Conservation (phyloP, 1,140 invertebrate species). For the Onthophagus taurus region DNA sequence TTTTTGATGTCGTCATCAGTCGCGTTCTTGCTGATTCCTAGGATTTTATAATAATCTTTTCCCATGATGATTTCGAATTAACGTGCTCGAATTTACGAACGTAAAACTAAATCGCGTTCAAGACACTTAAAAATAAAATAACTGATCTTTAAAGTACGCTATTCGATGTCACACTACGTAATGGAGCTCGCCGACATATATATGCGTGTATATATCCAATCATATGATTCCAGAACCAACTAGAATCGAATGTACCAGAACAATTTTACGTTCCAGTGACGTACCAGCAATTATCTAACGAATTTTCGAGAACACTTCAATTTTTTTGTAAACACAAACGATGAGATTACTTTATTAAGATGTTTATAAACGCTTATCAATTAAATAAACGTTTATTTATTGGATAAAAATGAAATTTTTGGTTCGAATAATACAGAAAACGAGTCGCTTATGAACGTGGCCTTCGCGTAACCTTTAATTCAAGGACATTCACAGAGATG, state of each 20-base stretch:
- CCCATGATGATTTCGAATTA: conserved; percentile 61
- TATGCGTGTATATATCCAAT: conserved; percentile 5
- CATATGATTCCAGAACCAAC: not conserved
- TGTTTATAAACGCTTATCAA: no score
- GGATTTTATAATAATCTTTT: conserved; percentile 96
- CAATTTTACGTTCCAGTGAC: no score
- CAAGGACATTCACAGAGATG: no score
- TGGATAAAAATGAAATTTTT: no score
- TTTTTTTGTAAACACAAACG: no score
- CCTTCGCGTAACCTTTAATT: no score
- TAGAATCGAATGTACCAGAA: conserved; percentile 9
- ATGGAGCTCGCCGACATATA: conserved; percentile 5
- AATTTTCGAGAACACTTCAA: no score
- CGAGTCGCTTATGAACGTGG: no score
- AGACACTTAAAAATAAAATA: conserved; percentile 2
- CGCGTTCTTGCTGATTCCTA: conserved; percentile 79
- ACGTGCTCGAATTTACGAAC: not conserved
- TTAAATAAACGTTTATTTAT: no score
- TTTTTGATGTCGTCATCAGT: conserved; percentile 97
- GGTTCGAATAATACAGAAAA: no score
- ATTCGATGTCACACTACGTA: conserved; percentile 5
- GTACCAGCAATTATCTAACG: no score
- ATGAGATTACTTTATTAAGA: no score
- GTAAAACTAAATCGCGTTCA: conserved; percentile 2
- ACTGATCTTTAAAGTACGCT: not conserved